Base-by-base conservation (phyloP, 2,797 vertebrate species). In the Pitangus sulphuratus region DNA sequence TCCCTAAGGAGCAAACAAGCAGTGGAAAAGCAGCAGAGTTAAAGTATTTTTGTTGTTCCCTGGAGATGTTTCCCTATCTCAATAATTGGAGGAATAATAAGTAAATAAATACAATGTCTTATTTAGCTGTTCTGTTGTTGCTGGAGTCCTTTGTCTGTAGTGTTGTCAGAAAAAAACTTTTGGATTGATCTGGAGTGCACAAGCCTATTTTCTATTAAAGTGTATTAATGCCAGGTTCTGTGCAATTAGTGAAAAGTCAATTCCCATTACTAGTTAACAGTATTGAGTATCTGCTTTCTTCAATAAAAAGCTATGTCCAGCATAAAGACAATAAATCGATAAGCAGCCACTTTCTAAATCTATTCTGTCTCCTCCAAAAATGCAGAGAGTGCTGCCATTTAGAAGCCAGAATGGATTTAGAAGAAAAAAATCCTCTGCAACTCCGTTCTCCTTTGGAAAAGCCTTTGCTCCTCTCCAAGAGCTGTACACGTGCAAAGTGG, bases 241-340 rank as follows among this genome's bases (percentile, higher is more conserved):
- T 98, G 98, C 98, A 99, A 99, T 99, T 99, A 99, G 98, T 98
- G 98, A 98, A 98, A 98, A 99, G 99, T 99, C 99, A 98, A 99
- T 99, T 98, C 98, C 98, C 98, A 99, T 99, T 99, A 99, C 98
- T 98, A 98, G 98, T 99, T 98, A 98, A 98, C 98, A 94, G 97
- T 98, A 99, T 99, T 98, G 98, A 99, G 98, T 98, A 99, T 98
- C 99, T 99, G 98, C 98, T 99, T 98, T 98, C 99, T 98, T 99
- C 98, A 99, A 99, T 99, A 99, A 99, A 99, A 99, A 98, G 98
- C 98, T 97, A 97, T 98, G 98, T 98, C 98, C 97, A 97, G 98
- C 97, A 98, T 96, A 97, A 98, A 97, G 98, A 97, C 98, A 96
- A 96, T 98, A 97, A 98, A 98, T 99, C 98, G 90, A 99, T 99